These are phyloP conservation scores for Meteorus cinctellus DNA, from an alignment of 2,888 invertebrate genomes.

Conservation along the genomic window DNA sequence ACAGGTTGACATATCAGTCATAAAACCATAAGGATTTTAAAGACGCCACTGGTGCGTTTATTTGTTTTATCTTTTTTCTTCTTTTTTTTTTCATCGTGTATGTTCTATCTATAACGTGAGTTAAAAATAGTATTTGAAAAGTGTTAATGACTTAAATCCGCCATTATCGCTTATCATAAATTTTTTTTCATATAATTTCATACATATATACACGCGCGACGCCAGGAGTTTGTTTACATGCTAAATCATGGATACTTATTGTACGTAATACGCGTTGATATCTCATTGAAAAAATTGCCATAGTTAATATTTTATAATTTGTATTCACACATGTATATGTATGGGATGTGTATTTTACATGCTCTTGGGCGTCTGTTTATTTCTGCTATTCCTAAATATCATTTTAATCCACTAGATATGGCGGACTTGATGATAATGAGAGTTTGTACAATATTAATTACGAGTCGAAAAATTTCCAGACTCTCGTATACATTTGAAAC, in stretches of 20 bases:
- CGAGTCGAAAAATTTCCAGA: constrained; percentile 22
- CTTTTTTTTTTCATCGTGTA: not conserved
- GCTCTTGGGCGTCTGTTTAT: not conserved
- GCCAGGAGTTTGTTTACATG: not conserved
- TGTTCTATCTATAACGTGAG: not conserved
- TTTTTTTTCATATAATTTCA: constrained; percentile 3
- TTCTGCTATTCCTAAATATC: constrained; percentile 5
- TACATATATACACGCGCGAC: not conserved
- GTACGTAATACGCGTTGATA: not conserved
- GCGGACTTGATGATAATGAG: constrained; percentile 14
- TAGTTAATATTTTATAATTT: constrained; percentile 1
- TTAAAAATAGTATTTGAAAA: constrained; percentile 3
- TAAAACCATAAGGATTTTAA: constrained; percentile 11
- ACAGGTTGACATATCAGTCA: constrained; percentile 15
- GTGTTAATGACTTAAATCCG: not conserved
- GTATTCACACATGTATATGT: not conserved
- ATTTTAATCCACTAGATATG: constrained; percentile 9
- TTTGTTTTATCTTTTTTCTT: not conserved
- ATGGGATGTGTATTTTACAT: not conserved
- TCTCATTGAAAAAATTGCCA: constrained; percentile 1
- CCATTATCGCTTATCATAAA: not conserved
- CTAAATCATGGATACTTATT: not conserved
- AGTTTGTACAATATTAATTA: constrained; percentile 4
- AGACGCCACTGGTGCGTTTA: constrained; percentile 20
- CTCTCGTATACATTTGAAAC: constrained; percentile 1